phyloP scores from a whole-genome alignment of 2,888 invertebrate genomes.

The Hetaerina titia region DNA sequence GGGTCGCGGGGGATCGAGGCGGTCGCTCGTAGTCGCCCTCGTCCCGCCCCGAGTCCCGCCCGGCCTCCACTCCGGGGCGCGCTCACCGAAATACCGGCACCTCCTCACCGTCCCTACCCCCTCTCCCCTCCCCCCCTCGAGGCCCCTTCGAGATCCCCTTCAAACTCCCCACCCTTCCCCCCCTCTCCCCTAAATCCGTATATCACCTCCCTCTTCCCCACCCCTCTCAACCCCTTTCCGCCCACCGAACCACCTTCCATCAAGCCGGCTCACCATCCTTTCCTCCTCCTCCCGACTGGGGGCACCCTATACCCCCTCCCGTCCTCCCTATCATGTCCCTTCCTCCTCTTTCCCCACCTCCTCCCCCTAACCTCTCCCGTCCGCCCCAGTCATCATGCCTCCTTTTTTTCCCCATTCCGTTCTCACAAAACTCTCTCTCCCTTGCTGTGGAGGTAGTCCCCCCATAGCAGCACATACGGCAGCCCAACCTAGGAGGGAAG shows the following conservation, averaged over 20 bases:
- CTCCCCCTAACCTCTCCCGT: not conserved
- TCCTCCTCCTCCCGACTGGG: not conserved
- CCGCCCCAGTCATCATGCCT: not conserved
- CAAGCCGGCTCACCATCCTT: too few species aligned
- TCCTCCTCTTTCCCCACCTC: not conserved
- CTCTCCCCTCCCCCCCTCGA: not conserved
- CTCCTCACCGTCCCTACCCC: not conserved
- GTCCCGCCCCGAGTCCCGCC: not conserved
- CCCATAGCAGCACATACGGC: conserved; percentile 57
- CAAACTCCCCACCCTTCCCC: not conserved
- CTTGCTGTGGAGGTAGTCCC: conserved; percentile 49
- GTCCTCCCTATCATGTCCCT: not conserved
- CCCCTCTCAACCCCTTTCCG: not conserved
- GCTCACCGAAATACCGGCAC: not conserved
- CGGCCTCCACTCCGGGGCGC: not conserved
- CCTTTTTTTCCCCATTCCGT: not conserved
- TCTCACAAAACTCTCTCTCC: conserved; percentile 25
- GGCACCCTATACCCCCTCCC: not conserved
- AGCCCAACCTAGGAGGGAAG: conserved; percentile 33
- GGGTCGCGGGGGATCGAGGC: too few species aligned
- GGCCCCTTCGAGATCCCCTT: not conserved
- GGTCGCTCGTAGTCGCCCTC: too few species aligned
- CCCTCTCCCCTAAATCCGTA: not conserved
- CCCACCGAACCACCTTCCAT: not conserved
- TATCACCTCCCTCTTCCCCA: not conserved